These are phyloP conservation scores for Argopecten irradians DNA, from an alignment of 1,140 invertebrate species.

Conservation along the genomic window DNA sequence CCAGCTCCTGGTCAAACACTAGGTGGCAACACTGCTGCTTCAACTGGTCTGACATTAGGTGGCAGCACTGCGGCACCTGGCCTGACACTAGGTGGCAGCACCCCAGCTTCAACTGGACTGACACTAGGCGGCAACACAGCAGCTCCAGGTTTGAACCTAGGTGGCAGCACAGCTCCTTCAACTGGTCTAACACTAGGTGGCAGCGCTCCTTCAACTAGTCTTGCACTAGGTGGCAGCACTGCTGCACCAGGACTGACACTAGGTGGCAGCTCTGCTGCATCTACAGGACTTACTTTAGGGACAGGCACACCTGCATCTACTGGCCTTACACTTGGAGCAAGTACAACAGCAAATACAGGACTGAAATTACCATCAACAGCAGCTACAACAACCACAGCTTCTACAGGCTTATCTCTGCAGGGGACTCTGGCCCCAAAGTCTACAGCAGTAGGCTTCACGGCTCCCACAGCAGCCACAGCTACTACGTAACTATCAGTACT, in stretches of 20 bases:
- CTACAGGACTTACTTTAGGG: constrained; percentile 33
- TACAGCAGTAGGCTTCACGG: not conserved
- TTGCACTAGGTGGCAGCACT: constrained; percentile 10
- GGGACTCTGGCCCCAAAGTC: not conserved
- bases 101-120: constrained; percentile 27
- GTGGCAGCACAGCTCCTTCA: not conserved
- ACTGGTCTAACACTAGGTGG: constrained; percentile 42
- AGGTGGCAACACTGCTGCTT: constrained; percentile 3
- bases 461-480: not conserved
- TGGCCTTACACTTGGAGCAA: not conserved
- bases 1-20: constrained; percentile 10
- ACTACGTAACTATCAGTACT: not conserved
- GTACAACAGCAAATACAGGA: not conserved
- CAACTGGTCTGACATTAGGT: constrained; percentile 26
- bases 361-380: not conserved
- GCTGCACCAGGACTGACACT: constrained; percentile 24
- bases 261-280: constrained; percentile 19
- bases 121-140: not conserved
- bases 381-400: constrained; percentile 33
- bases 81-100: constrained; percentile 6
- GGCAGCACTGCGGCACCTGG: not conserved
- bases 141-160: constrained; percentile 26
- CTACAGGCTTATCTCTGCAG: constrained; percentile 41
- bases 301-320: not conserved
- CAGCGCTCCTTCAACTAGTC: not conserved